A percentile compares a stretch with the other conserved stretches of the same genome.
Evolutionary conservation across 2,113 vertebrate genomes (phyloP).

Genomic region (Choloepus hoffmanni): DNA sequence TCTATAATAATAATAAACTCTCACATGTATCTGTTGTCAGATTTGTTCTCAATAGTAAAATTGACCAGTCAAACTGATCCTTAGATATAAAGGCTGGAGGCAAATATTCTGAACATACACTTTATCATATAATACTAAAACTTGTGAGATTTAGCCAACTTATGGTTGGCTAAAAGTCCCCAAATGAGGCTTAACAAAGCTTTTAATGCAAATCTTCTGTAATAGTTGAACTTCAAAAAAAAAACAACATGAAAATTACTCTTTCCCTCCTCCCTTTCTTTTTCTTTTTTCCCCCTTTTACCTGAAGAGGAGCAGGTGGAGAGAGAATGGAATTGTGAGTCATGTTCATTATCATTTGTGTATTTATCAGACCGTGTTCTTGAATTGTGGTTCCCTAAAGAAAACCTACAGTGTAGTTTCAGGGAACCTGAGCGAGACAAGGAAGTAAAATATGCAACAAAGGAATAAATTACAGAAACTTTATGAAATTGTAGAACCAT

Average conservation of each 20-base stretch:
- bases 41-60: background rate
- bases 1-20: conserved; percentile 36
- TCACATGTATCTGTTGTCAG: background rate
- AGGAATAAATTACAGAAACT: conserved; percentile 50
- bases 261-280: background rate
- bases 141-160: background rate
- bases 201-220: background rate
- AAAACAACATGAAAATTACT: background rate
- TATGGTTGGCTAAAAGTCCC: background rate
- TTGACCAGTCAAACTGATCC: background rate
- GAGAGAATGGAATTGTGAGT: background rate
- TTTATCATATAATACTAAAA: background rate
- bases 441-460: background rate
- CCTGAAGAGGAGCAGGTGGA: conserved; percentile 33
- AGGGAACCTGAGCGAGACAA: background rate
- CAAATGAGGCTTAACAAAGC: background rate
- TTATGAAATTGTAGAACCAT: background rate
- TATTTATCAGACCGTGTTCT: conserved; percentile 45
- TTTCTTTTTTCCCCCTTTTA: background rate
- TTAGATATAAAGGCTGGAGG: no score
- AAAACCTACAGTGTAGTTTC: conserved; percentile 36
- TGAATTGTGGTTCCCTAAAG: conserved; percentile 25
- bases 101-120: background rate
- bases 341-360: background rate
- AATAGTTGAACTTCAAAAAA: conserved; percentile 14